Conservation (phyloP, 2,797 vertebrate genomes). For the Tapirus indicus region DNA sequence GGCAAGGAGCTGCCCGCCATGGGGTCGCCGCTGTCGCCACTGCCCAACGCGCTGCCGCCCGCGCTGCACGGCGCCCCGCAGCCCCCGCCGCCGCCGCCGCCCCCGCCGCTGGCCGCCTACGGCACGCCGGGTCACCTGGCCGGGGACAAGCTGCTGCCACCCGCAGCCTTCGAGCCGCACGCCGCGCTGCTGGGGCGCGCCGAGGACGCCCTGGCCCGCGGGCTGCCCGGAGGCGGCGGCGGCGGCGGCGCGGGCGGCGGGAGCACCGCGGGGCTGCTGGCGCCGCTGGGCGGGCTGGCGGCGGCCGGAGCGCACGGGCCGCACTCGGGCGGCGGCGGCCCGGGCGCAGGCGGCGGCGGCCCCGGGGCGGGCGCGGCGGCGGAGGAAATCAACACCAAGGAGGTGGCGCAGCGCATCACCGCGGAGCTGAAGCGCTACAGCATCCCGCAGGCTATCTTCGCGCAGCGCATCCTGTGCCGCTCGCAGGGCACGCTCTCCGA, state of each 20-base stretch:
- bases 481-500: constrained; percentile 99
- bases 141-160: constrained; percentile 96
- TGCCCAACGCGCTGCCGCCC: constrained; percentile 94
- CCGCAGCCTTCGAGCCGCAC: constrained; percentile 95
- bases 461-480: constrained; percentile 98
- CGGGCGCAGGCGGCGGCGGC: constrained; percentile 89
- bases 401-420: constrained; percentile 98
- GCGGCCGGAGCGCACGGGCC: constrained; percentile 88
- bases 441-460: constrained; percentile 99
- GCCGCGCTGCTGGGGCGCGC: constrained; percentile 95
- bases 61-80: constrained; percentile 93
- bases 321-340: constrained; percentile 89
- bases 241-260: constrained; percentile 92
- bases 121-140: constrained; percentile 94
- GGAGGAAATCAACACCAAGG: constrained; percentile 99
- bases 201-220: constrained; percentile 95
- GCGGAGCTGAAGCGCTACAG: constrained; percentile 99
- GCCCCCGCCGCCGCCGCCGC: constrained; percentile 86
- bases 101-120: constrained; percentile 94
- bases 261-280: constrained; percentile 93
- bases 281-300: constrained; percentile 94
- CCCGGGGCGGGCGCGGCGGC: constrained; percentile 93
- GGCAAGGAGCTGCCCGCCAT: constrained; percentile 97
- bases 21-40: constrained; percentile 95
- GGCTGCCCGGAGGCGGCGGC: constrained; percentile 93